phyloP scores from a whole-genome alignment of 2,113 vertebrate species.

The Sporophila hypoxantha region DNA sequence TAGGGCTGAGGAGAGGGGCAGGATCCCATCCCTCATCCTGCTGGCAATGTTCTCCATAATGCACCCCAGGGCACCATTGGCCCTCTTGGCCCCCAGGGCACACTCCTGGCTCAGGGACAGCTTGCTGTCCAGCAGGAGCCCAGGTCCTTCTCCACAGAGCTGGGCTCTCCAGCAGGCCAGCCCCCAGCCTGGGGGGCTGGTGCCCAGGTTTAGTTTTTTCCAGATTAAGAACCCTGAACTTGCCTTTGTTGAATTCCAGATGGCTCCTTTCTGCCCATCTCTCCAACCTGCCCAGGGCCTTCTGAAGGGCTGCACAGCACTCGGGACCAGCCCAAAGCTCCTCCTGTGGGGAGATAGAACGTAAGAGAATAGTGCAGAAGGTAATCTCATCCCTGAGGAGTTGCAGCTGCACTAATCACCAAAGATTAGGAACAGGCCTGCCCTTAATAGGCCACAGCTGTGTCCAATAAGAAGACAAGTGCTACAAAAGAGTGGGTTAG shows the following conservation, averaged over 20 bases:
- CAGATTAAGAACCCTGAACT: background rate
- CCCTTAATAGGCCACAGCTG: too few relatives aligned
- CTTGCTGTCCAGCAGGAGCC: background rate
- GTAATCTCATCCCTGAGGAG: too few relatives aligned
- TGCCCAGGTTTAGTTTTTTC: background rate
- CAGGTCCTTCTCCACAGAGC: background rate
- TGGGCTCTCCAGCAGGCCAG: background rate
- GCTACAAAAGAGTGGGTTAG: too few relatives aligned
- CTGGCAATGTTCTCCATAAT: background rate
- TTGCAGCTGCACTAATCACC: too few relatives aligned
- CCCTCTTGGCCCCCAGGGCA: background rate
- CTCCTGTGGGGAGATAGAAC: too few relatives aligned
- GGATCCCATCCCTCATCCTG: background rate
- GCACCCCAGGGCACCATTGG: background rate
- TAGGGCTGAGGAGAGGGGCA: background rate
- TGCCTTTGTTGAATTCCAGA: background rate
- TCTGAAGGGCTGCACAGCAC: background rate
- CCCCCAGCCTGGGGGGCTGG: too few relatives aligned
- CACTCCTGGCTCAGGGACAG: background rate
- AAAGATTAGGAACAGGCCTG: too few relatives aligned
- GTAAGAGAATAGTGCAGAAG: too few relatives aligned
- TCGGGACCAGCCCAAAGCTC: background rate
- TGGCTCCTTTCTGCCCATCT: background rate
- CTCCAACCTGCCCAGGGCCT: background rate
- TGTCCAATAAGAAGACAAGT: too few relatives aligned